A percentile compares a stretch with the other conserved stretches of the same genome.
Conservation (phyloP, 1,140 invertebrate species). For the Philopotamus ludificatus region DNA sequence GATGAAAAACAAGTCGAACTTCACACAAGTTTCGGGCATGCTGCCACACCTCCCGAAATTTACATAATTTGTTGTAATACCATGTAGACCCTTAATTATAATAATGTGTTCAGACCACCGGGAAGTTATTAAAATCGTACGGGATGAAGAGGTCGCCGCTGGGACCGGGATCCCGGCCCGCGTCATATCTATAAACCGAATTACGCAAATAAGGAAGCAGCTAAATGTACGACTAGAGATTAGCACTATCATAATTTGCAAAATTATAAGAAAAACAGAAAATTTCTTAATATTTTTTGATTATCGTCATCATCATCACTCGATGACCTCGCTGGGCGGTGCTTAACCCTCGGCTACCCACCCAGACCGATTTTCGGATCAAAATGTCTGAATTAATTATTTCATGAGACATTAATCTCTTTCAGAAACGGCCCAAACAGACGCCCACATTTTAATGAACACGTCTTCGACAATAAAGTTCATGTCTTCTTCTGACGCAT, state of each 20-base stretch:
- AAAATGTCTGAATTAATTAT: no score
- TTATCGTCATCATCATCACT: no score
- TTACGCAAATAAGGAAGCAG: no score
- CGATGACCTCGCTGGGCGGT: no score
- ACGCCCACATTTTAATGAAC: background rate
- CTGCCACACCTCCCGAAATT: slow-evolving; percentile 9
- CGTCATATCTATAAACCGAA: no score
- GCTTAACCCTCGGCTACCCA: no score
- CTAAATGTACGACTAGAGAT: no score
- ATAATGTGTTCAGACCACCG: background rate
- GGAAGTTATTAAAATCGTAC: background rate
- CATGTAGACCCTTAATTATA: slow-evolving; percentile 16
- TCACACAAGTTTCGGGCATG: slow-evolving; percentile 17
- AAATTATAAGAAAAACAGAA: no score
- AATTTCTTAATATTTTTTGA: no score
- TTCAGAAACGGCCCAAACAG: background rate
- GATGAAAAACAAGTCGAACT: background rate
- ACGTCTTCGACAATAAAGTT: background rate
- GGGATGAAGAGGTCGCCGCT: background rate
- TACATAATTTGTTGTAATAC: slow-evolving; percentile 26
- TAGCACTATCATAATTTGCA: no score
- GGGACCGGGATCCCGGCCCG: no score
- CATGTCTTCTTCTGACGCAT: background rate
- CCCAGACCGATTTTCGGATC: no score
- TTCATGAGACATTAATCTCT: background rate